Conservation (phyloP, 2,888 invertebrate genomes). For the Sesia bembeciformis region DNA sequence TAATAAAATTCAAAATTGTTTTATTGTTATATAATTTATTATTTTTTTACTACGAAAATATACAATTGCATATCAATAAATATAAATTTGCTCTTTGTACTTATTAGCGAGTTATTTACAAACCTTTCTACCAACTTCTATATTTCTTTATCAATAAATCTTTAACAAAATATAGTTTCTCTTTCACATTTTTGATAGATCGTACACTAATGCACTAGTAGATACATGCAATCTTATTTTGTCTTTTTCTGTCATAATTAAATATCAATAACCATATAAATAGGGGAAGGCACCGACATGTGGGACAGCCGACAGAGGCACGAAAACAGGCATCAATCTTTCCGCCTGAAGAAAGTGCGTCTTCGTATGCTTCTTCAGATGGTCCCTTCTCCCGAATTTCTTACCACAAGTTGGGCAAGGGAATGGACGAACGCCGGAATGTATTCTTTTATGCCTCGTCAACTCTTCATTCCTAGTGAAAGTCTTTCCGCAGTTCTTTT, state of each 20-base stretch:
- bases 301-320: conserved; percentile 71
- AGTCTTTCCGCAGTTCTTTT: conserved; percentile 88
- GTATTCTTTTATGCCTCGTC: conserved; percentile 92
- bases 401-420: conserved; percentile 92
- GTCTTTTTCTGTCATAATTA: neutral
- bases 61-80: too few relatives aligned
- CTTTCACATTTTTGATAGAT: neutral
- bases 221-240: neutral
- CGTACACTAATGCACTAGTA: neutral
- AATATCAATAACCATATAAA: conserved; percentile 70
- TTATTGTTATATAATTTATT: too few relatives aligned
- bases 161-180: neutral
- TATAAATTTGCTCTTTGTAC: too few relatives aligned
- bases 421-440: conserved; percentile 89
- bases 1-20: too few relatives aligned
- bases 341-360: conserved; percentile 83
- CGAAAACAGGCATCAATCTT: conserved; percentile 76
- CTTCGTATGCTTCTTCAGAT: conserved; percentile 93
- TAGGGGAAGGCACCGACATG: conserved; percentile 60
- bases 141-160: too few relatives aligned
- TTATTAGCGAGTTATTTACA: too few relatives aligned
- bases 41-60: too few relatives aligned
- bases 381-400: conserved; percentile 94
- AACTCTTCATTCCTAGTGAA: conserved; percentile 94
- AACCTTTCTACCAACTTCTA: too few relatives aligned